Base-by-base conservation (phyloP, 2,797 vertebrate species). In the Philypnodon macrostomus region DNA sequence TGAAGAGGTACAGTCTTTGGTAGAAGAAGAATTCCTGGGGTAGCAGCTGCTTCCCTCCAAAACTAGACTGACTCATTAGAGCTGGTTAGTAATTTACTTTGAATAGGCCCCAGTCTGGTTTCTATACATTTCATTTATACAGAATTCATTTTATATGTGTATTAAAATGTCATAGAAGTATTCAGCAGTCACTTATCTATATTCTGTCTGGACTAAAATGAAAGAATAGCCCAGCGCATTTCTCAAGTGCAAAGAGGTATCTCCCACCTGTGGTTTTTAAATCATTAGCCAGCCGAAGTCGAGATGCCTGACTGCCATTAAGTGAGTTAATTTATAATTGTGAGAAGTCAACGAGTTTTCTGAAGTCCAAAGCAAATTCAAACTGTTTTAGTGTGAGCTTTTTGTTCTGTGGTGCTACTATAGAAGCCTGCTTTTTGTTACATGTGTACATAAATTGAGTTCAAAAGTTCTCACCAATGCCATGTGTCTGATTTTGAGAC, bases 281-380 rank as follows among this genome's bases (percentile, higher is more conserved):
- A 89, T 89, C 79, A 89, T 91, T 91, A 88, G 65, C 83, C 58
- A 36, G 26, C 6, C 41, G 18, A 12, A 16, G 54, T 44, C 53
- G 62, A 63, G 65, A 51, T 53, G 42, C 53, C 38, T 35, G 38
- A 47, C 51, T 57, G 59, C 67, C 56, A 67, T 55, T 76, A 63
- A 61, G 58, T 59, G 36, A 62, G 82, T 88, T 62, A 86, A 87
- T 89, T 70, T 85, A 14, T 87, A 83, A 85, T 83, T 60, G 58
- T 56, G 67, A 51, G 50, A 9, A 15, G 33, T 12, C 45, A 18
- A 41, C 32, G 1, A 19, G 53, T 67, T 61, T 2, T 16, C 31
- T 13, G 27, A 17, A 29, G 7, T n/a, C n/a, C n/a, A 8, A 46
- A 46, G 21, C 29, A 21, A 14, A 31, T 7, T 8, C 3, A 6